Evolutionary conservation across 2,797 vertebrate genomes (phyloP).

Genomic region (Babyrousa celebensis): DNA sequence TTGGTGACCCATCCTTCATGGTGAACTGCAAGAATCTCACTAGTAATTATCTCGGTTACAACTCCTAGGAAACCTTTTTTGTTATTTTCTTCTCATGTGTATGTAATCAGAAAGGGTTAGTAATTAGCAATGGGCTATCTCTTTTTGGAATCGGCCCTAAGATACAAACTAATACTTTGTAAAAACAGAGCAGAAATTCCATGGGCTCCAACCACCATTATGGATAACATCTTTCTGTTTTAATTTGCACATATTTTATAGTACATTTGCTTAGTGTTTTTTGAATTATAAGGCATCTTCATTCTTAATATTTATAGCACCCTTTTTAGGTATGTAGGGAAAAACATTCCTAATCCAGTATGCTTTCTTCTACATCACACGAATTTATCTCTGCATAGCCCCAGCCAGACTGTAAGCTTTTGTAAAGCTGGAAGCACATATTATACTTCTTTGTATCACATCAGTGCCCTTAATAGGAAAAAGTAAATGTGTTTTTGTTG

Average conservation of each 20-base stretch:
- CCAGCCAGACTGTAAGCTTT: slow-evolving; percentile 44
- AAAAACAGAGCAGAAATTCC: not conserved
- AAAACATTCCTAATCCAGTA: slow-evolving; percentile 55
- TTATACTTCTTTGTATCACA: slow-evolving; percentile 74
- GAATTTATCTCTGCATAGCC: slow-evolving; percentile 61
- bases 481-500: slow-evolving; percentile 77
- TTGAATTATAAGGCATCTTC: slow-evolving; percentile 65
- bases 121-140: not conserved
- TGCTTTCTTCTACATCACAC: slow-evolving; percentile 63
- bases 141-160: slow-evolving; percentile 27
- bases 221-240: slow-evolving; percentile 65
- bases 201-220: not conserved
- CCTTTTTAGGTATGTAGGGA: slow-evolving; percentile 46
- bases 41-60: slow-evolving; percentile 49
- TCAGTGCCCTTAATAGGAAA: slow-evolving; percentile 72
- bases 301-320: slow-evolving; percentile 57
- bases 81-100: not conserved
- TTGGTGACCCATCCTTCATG: slow-evolving; percentile 42
- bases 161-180: not conserved
- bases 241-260: slow-evolving; percentile 71
- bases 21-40: slow-evolving; percentile 38
- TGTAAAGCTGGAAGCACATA: slow-evolving; percentile 70
- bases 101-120: not conserved
- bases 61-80: slow-evolving; percentile 27
- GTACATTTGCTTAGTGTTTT: slow-evolving; percentile 71